phyloP scores from a whole-genome alignment of 2,113 vertebrate genomes.

The Sander vitreus region DNA sequence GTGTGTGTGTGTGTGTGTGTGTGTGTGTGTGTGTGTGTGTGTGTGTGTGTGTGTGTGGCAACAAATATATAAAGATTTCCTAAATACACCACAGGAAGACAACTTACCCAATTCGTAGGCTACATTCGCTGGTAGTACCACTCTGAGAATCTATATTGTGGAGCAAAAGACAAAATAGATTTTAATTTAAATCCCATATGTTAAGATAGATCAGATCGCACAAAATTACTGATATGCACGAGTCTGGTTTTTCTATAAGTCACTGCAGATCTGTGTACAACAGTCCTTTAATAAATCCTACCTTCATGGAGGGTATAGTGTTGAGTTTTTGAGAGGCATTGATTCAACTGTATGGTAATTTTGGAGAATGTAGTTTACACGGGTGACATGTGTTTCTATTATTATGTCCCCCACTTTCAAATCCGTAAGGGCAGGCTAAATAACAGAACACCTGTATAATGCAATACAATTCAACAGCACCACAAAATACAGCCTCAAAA shows the following conservation, averaged over 20 bases:
- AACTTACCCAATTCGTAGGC: conserved; percentile 73
- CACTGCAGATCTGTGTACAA: neutral
- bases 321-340: neutral
- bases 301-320: neutral
- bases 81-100: neutral
- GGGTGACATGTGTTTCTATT: neutral
- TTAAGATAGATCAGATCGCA: no score
- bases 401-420: neutral
- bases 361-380: neutral
- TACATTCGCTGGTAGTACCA: conserved; percentile 14
- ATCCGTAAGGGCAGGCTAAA: neutral
- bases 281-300: neutral
- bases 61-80: neutral
- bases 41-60: no score
- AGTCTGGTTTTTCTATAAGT: no score
- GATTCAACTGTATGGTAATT: neutral
- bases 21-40: no score
- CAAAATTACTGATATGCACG: no score
- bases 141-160: conserved; percentile 71
- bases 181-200: no score
- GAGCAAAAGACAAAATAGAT: conserved; percentile 27
- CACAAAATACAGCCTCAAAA: neutral
- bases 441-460: neutral
- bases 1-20: neutral
- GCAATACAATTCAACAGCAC: neutral